A percentile compares a stretch with the other conserved stretches of the same genome.
Evolutionary conservation across 2,797 vertebrate genomes (phyloP).

Genomic region (Hapalemur alaotrensis): DNA sequence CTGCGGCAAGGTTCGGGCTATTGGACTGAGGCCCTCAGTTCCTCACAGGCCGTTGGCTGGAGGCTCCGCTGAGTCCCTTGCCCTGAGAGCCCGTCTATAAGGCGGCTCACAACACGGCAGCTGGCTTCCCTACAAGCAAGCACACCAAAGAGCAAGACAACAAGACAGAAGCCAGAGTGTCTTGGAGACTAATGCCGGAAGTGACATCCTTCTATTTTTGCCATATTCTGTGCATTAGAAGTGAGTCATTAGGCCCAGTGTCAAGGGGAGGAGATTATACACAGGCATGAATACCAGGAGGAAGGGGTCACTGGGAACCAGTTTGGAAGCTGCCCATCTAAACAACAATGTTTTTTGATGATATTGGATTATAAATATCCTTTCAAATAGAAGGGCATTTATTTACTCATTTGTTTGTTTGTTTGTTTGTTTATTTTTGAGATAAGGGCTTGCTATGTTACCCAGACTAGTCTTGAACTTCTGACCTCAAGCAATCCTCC

Average conservation of each 20-base stretch:
- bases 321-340: neutral
- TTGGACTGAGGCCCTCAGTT: neutral
- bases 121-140: neutral
- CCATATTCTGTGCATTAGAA: neutral
- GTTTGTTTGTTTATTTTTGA: neutral
- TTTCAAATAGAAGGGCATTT: conserved; percentile 28
- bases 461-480: neutral
- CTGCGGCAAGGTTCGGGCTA: neutral
- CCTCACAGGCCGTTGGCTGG: neutral
- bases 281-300: neutral
- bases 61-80: neutral
- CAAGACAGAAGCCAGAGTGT: neutral
- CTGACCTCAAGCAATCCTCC: neutral
- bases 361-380: neutral
- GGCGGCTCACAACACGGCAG: neutral
- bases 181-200: neutral
- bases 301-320: neutral
- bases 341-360: neutral
- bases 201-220: neutral
- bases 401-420: neutral
- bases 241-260: neutral
- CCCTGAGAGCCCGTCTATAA: neutral
- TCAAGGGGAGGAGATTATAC: neutral
- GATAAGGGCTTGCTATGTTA: neutral
- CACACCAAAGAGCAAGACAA: neutral